Conservation (phyloP, 1,140 invertebrate genomes). For the Macrobrachium nipponense region DNA sequence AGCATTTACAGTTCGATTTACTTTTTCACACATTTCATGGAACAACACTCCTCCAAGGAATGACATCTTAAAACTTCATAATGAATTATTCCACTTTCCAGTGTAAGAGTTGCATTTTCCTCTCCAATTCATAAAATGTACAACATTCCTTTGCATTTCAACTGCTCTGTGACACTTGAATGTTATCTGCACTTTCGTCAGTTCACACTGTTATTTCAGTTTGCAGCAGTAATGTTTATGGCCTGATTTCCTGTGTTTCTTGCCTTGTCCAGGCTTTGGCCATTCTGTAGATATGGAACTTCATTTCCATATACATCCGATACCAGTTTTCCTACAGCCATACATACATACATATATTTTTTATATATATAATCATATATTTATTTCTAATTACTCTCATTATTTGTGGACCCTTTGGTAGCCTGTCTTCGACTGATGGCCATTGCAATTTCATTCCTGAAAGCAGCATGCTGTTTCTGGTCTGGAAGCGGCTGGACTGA, state of each 20-base stretch:
- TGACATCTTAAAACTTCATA: no score
- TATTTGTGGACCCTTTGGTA: conserved; percentile 25
- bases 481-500: conserved; percentile 88
- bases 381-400: conserved; percentile 49
- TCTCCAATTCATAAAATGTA: background rate
- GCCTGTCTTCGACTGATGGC: conserved; percentile 63
- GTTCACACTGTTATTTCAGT: conserved; percentile 37
- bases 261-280: conserved; percentile 50
- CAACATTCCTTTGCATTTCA: conserved; percentile 18
- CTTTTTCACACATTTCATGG: no score
- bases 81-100: background rate
- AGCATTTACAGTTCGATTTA: no score
- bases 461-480: conserved; percentile 82
- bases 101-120: background rate
- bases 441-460: conserved; percentile 86
- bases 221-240: conserved; percentile 40
- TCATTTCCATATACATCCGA: conserved; percentile 27
- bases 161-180: conserved; percentile 41
- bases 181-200: conserved; percentile 40
- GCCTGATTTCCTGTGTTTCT: conserved; percentile 58
- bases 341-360: conserved; percentile 6
- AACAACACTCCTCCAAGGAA: no score
- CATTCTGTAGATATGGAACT: conserved; percentile 8
- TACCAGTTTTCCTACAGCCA: conserved; percentile 35
- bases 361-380: background rate